Base-by-base conservation (phyloP, 2,888 invertebrate species). In the Tinea trinotella region DNA sequence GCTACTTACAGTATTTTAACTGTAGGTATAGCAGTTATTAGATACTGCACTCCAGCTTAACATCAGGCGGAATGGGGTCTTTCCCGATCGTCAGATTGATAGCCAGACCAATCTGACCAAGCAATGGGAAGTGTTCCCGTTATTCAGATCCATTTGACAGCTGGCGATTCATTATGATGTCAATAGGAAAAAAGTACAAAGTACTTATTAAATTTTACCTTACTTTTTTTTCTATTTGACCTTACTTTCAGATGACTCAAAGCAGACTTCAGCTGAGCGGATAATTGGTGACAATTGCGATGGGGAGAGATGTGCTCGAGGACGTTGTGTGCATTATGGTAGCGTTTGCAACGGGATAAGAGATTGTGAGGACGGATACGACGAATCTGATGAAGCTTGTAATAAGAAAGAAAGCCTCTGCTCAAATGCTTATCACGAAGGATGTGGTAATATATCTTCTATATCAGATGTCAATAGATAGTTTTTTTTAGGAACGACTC, bases 341-440 rank as follows among this genome's bases (percentile, higher is more conserved):
- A 76, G 88, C 56, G 72, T 92, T 10, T 94, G 94, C 66, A 88
- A 95, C 66, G 92, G 91, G 0, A 78, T 90, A 40, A 76, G 72
- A 0, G 88, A 94, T 62, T 95, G 95, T 61, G 88, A 89, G 55
- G 90, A 91, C 64, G 90, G 88, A 9, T 85, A 79, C 35, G 95
- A 95, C 63, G 95, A 95, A 70, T 67, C 76, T 2, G 62, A 67
- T 13, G 62, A 64, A 13, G 68, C 84, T 0, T 91, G 91, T 62
- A 56, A 66, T 9, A 69, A 66, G 49, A 81, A 83, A 59, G 60
- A 64, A 2, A 34, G 54, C 9, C 57, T 73, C 22, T 84, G 84
- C 57, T 53, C 58, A 1, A 71, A 81, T 55, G 77, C 79, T 1
- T 70, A 72, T 59, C 64, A 69, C 55, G 63, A 60, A 57, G 81